These are phyloP conservation scores for Drosophila asahinai DNA, from an alignment of 1,140 invertebrate genomes.

Conservation along the genomic window DNA sequence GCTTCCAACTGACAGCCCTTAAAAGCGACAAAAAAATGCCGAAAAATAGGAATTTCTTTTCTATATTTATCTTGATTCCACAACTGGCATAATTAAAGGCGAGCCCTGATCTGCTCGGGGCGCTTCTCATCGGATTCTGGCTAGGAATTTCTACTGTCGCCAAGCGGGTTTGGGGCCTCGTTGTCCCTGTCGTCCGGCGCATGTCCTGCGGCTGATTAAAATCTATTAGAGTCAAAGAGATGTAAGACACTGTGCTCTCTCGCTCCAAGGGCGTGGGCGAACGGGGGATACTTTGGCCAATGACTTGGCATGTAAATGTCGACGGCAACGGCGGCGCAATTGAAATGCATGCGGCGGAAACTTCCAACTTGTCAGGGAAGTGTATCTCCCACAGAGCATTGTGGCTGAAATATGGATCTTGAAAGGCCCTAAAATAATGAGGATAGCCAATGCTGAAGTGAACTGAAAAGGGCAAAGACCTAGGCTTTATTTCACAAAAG, in stretches of 20 bases:
- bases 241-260: slow-evolving; percentile 63
- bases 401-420: neutral
- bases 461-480: too few species aligned
- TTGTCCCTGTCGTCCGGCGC: slow-evolving; percentile 59
- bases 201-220: slow-evolving; percentile 84
- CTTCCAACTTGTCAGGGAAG: slow-evolving; percentile 56
- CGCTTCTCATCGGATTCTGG: slow-evolving; percentile 56
- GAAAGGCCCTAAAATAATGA: neutral
- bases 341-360: slow-evolving; percentile 76
- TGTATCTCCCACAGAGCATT: slow-evolving; percentile 35
- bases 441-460: neutral
- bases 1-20: too few species aligned
- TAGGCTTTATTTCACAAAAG: neutral
- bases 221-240: slow-evolving; percentile 84
- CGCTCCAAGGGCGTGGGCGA: neutral
- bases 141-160: slow-evolving; percentile 57
- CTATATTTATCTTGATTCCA: slow-evolving; percentile 27
- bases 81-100: slow-evolving; percentile 75
- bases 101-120: slow-evolving; percentile 19
- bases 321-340: slow-evolving; percentile 57
- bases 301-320: slow-evolving; percentile 81
- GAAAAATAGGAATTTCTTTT: slow-evolving; percentile 18
- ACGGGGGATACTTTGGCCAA: slow-evolving; percentile 46
- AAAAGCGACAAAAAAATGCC: slow-evolving; percentile 5
- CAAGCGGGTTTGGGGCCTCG: slow-evolving; percentile 31